Base-by-base conservation (phyloP, 2,888 invertebrate species). In the Ichneumon xanthorius region DNA sequence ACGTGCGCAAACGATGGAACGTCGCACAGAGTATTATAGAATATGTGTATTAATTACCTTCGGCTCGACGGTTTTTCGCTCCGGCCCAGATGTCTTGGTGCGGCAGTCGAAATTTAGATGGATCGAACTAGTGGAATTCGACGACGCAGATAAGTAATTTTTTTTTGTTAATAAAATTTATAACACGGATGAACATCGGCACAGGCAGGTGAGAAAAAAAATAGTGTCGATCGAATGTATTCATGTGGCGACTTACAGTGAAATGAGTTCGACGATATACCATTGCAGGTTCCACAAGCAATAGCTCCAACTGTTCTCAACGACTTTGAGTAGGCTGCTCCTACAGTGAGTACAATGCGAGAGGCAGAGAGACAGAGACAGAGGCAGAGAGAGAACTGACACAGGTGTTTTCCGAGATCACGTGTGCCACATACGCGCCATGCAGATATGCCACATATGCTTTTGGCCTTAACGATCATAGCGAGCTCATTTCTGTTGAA, bases 401-500 rank as follows among this genome's bases (percentile, higher is more conserved):
- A 93, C 93, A 93, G 93, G 93, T 93, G 93, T 93, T 93, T 92
- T 91, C 88, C 87, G 82, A 86, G 92, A 92, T 93, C 92, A 92
- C 91, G 91, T 92, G 92, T 89, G 89, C 87, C 88, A 88, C 91
- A 90, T 90, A 89, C 90, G 89, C 84, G 53, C 71, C 53, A 40
- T 67, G 77, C 30, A 65, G 67, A 77, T 77, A 84, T 55, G 70
- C 75, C 72, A 77, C 78, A 84, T 72, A 48, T 71, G 75, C 48
- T 76, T 79, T 78, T 68, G 37, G 70, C 78, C 67, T 70, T 77
- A 67, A 85, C 82, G 70, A 73, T 58, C 70, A 70, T 71, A 63
- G 26, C 40, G 30, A 77, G 63, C 75, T 71, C 68, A 26, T 53
- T 58, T 83, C 45, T 68, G 40, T 67, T 30, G 37, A 48, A 58